Base-by-base conservation (phyloP, 2,888 invertebrate species). In the Pachymerium ferrugineum region DNA sequence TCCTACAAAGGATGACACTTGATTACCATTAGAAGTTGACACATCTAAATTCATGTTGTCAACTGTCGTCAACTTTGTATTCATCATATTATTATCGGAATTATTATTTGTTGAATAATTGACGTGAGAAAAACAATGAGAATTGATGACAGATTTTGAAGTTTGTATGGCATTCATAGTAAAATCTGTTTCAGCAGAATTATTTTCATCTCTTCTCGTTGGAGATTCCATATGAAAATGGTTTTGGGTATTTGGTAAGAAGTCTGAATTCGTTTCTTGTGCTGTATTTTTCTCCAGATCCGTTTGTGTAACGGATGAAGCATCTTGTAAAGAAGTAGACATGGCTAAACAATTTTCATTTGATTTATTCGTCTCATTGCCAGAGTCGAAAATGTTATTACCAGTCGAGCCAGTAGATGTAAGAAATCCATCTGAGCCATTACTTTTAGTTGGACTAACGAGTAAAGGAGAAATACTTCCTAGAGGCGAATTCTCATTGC, bases 381-480 rank as follows among this genome's bases (percentile, higher is more conserved):
- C 47, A 5, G 68, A 25, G 30, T 31, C 30, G 68, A 68, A 29
- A 28, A n/a, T 29, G 22, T 22, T 68, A 28, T 25, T 68, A 28
- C 19, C 25, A 1, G n/a, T 3, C 6, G 4, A 25, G 4, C n/a
- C 28, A 1, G 30, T 16, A 14, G 70, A 16, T 1, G 30, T 22
- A n/a, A 70, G 74, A 19, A 73, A 75, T 19, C 69, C 54, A 5
- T 54, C 71, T 0, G 74, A 70, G 0, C 28, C 28, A 25, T 47
- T 74, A 30, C 68, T 75, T 19, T 75, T 75, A n/a, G 35, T 73
- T 0, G 76, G 76, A 29, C 76, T 76, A 10, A 31, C 74, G 4
- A 76, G 68, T 22, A 76, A 42, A 25, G 76, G 76, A 3, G 76
- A 76, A 62, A 76, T 76, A 67, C 76, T 74, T 1, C 73, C 71